These are phyloP conservation scores for Probaryconus sp. DNA, from an alignment of 1,140 invertebrate species.

Conservation along the genomic window DNA sequence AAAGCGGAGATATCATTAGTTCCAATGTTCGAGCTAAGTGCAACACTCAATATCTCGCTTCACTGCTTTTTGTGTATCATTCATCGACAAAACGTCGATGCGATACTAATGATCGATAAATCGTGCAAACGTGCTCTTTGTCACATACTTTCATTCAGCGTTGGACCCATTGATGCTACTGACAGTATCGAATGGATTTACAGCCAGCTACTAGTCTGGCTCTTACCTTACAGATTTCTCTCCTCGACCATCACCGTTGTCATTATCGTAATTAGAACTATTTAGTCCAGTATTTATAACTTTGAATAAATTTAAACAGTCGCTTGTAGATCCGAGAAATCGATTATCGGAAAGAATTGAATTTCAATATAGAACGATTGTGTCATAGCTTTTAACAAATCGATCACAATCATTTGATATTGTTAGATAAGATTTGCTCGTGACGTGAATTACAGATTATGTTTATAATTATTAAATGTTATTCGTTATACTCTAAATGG, in stretches of 20 bases:
- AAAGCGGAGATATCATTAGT: background rate
- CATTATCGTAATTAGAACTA: conserved; percentile 37
- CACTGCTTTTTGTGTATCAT: conserved; percentile 40
- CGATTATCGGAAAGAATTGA: too few relatives aligned
- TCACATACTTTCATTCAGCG: conserved; percentile 49
- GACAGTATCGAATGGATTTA: conserved; percentile 33
- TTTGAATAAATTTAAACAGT: conserved; percentile 41
- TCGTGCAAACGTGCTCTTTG: conserved; percentile 54
- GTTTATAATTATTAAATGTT: too few relatives aligned
- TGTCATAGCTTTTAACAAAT: too few relatives aligned
- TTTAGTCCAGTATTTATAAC: conserved; percentile 22
- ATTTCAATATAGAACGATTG: too few relatives aligned
- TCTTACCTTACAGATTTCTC: conserved; percentile 40
- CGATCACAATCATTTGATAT: too few relatives aligned
- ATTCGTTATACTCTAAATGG: too few relatives aligned
- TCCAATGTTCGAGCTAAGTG: background rate
- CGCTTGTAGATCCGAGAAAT: too few relatives aligned
- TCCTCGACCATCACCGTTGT: conserved; percentile 38
- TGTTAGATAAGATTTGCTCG: too few relatives aligned
- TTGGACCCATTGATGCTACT: conserved; percentile 37
- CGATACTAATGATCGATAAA: conserved; percentile 61
- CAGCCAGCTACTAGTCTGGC: conserved; percentile 4
- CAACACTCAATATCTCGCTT: conserved; percentile 15
- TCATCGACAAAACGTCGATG: conserved; percentile 50
- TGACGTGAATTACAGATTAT: too few relatives aligned